Conservation (phyloP, 1,140 invertebrate genomes). For the Eueides isabella region DNA sequence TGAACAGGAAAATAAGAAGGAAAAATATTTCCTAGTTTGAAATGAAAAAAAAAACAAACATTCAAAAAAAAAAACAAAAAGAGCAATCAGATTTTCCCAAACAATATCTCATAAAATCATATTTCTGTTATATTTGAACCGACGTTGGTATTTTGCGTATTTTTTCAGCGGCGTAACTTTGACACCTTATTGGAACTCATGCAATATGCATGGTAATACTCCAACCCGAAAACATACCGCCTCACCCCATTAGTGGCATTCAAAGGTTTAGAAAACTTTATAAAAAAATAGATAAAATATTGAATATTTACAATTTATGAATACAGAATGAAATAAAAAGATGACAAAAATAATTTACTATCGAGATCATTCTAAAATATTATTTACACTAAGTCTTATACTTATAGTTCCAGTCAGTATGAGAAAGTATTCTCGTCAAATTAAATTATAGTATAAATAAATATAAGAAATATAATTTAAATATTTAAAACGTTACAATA, state of each 20-base stretch:
- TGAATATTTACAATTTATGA: background rate
- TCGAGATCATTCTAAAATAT: background rate
- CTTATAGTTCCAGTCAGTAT: too few relatives aligned
- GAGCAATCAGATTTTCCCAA: background rate
- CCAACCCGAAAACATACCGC: slow-evolving; percentile 41
- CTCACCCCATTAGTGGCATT: background rate
- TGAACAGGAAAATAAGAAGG: background rate
- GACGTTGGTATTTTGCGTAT: slow-evolving; percentile 42
- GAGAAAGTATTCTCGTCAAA: too few relatives aligned
- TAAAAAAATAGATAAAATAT: background rate
- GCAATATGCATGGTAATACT: slow-evolving; percentile 73
- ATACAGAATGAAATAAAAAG: background rate
- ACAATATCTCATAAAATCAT: slow-evolving; percentile 47
- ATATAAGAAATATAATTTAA: too few relatives aligned
- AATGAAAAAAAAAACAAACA: too few relatives aligned
- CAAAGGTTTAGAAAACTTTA: background rate
- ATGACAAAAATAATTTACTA: background rate
- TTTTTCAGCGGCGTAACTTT: slow-evolving; percentile 58
- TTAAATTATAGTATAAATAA: too few relatives aligned
- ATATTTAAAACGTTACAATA: too few relatives aligned
- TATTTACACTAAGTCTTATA: background rate
- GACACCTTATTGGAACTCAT: slow-evolving; percentile 72
- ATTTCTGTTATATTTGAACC: slow-evolving; percentile 44
- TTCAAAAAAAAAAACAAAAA: background rate
- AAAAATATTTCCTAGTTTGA: too few relatives aligned